Conservation (phyloP, 2,888 invertebrate genomes). For the Drosophila lacicola region DNA sequence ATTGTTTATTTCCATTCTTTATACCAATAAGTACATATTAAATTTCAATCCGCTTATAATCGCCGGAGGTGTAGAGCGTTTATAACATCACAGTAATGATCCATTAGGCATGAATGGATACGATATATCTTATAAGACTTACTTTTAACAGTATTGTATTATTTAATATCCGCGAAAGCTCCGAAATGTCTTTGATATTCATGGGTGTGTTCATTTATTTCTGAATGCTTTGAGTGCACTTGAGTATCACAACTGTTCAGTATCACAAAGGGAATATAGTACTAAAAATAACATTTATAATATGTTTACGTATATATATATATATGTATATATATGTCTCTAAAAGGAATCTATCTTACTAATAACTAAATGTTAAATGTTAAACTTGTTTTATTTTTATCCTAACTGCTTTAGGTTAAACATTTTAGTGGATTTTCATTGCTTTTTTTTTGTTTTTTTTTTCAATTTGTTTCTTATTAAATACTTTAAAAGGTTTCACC, state of each 20-base stretch:
- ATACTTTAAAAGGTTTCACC: neutral
- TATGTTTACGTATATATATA: neutral
- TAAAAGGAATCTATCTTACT: neutral
- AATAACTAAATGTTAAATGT: neutral
- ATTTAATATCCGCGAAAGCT: neutral
- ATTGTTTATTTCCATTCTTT: neutral
- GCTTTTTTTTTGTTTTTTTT: neutral
- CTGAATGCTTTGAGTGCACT: neutral
- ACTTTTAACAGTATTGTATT: neutral
- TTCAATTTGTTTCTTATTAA: slow-evolving; percentile 19
- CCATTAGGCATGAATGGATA: neutral
- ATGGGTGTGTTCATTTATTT: neutral
- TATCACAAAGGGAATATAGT: neutral
- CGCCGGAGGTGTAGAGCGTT: neutral
- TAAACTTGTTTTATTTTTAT: slow-evolving; percentile 10
- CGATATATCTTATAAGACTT: neutral
- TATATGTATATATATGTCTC: neutral
- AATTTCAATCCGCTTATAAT: neutral
- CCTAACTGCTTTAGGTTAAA: slow-evolving; percentile 2
- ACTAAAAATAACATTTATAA: neutral
- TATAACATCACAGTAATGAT: neutral
- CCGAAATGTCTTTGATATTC: neutral
- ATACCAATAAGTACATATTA: neutral
- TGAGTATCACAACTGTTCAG: neutral
- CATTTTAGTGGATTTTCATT: neutral